Percentiles rank a stretch among this genome's conserved stretches.
phyloP scores from a whole-genome alignment of 2,797 vertebrate genomes.

The Hipposideros larvatus region DNA sequence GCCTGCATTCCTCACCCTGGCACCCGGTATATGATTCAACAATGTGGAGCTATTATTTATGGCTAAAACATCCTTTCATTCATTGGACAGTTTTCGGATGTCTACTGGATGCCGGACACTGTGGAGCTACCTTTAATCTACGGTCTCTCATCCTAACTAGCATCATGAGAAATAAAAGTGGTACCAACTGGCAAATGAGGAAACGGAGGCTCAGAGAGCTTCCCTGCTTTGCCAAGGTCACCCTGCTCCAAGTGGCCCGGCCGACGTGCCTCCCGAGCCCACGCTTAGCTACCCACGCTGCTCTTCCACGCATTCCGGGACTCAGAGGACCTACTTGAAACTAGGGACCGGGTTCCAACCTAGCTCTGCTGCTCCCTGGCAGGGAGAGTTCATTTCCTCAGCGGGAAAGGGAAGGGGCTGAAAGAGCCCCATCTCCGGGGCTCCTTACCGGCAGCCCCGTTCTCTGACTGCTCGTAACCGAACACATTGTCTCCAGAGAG shows the following conservation, averaged over 20 bases:
- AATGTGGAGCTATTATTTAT: no score
- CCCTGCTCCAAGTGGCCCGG: background rate
- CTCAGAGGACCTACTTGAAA: background rate
- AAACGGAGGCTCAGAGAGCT: background rate
- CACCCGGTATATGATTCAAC: fast-evolving
- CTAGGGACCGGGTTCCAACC: background rate
- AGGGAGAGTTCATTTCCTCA: fast-evolving
- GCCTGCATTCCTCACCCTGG: background rate
- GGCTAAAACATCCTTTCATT: background rate
- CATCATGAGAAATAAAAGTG: background rate
- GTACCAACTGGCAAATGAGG: no score
- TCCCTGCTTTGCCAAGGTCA: background rate
- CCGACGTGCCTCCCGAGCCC: fast-evolving
- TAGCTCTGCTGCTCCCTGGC: no score
- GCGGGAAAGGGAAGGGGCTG: background rate
- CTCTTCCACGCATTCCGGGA: background rate
- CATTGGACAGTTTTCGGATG: no score
- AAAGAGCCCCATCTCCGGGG: fast-evolving
- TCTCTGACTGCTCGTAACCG: background rate
- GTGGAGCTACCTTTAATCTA: background rate
- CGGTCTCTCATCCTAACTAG: background rate
- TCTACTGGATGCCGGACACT: background rate
- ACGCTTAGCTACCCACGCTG: background rate
- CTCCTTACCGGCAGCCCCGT: background rate
- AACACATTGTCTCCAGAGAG: background rate